phyloP scores from a whole-genome alignment of 1,140 invertebrate genomes.

The Harpegnathos saltator region DNA sequence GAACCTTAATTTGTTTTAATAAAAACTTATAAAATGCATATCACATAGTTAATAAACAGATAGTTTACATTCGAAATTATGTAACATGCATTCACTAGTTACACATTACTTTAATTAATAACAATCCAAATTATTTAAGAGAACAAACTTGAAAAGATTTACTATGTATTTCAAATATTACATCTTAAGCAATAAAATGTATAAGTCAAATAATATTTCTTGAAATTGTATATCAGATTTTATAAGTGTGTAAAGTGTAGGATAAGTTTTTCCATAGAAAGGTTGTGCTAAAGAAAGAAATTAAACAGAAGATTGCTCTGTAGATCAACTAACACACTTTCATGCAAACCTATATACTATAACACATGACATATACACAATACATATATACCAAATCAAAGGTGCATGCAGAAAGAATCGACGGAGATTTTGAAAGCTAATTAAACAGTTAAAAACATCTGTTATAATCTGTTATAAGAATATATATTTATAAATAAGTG shows the following conservation, averaged over 20 bases:
- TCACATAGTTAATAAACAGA: constrained; percentile 14
- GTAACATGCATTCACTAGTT: constrained; percentile 23
- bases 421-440: not conserved
- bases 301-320: constrained; percentile 2
- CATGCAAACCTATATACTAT: constrained; percentile 14
- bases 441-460: constrained; percentile 27
- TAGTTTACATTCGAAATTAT: constrained; percentile 8
- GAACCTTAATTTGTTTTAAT: not conserved
- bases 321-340: not conserved
- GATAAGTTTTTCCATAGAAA: not conserved
- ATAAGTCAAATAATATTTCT: constrained; percentile 7
- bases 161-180: not conserved
- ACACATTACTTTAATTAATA: constrained; percentile 26
- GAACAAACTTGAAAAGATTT: constrained; percentile 55
- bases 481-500: constrained; percentile 6
- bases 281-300: constrained; percentile 18
- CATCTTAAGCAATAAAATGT: not conserved
- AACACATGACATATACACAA: constrained; percentile 11
- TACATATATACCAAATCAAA: not conserved
- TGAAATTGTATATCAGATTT: not conserved
- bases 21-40: constrained; percentile 7
- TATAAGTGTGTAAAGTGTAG: not conserved
- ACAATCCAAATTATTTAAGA: constrained; percentile 18
- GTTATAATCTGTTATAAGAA: not conserved
- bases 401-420: constrained; percentile 5